Conservation (phyloP, 2,888 invertebrate genomes). For the Chesias legatella region DNA sequence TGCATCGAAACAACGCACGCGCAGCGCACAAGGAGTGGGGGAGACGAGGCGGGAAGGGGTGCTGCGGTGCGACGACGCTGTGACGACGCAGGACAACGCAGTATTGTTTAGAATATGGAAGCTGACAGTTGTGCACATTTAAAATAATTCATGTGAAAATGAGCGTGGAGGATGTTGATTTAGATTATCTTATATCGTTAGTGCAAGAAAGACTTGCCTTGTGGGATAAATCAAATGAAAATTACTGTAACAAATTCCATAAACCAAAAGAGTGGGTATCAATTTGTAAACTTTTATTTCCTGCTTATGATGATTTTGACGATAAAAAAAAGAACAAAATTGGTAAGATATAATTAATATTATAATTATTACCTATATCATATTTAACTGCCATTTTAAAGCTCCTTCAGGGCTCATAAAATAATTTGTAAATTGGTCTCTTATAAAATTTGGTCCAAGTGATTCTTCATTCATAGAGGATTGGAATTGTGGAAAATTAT, state of each 20-base stretch:
- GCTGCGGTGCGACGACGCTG: too few relatives aligned
- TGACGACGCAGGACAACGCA: too few relatives aligned
- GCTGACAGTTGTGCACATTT: too few relatives aligned
- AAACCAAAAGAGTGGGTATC: conserved; percentile 27
- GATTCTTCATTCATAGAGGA: conserved; percentile 24
- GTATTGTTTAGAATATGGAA: too few relatives aligned
- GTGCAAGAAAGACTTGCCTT: conserved; percentile 24
- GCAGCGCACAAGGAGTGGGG: too few relatives aligned
- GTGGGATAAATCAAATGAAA: conserved; percentile 20
- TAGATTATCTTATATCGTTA: conserved; percentile 30
- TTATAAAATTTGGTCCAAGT: conserved; percentile 28
- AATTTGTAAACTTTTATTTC: conserved; percentile 25
- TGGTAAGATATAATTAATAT: conserved; percentile 24
- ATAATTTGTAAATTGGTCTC: conserved; percentile 31
- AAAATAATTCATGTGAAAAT: too few relatives aligned
- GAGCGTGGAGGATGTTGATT: conserved; percentile 31
- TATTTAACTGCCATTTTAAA: conserved; percentile 28
- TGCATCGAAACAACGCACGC: too few relatives aligned
- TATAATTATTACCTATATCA: conserved; percentile 17
- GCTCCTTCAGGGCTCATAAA: conserved; percentile 27
- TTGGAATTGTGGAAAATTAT: conserved; percentile 25
- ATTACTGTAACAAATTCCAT: conserved; percentile 23
- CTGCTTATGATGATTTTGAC: conserved; percentile 18
- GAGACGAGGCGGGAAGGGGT: too few relatives aligned
- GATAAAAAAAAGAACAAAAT: conserved; percentile 24